Base-by-base conservation (phyloP, 2,113 vertebrate genomes). In the Pipa parva region DNA sequence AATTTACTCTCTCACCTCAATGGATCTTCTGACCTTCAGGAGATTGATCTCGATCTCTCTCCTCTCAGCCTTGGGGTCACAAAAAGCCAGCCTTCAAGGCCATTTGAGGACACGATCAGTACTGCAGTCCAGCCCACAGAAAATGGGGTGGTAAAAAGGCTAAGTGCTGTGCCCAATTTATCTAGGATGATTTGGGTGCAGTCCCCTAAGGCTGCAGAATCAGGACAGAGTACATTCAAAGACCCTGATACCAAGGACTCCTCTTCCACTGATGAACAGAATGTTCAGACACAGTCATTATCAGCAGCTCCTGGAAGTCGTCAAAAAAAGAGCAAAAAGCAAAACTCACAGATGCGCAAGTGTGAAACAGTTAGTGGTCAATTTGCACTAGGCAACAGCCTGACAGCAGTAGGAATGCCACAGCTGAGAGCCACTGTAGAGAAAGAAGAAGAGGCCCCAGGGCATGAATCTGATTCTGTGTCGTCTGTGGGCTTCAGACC, bases 11-110 rank as follows among this genome's bases (percentile, higher is more conserved):
- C 91, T 48, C 92, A 93, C 81, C 87, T 96, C 79, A 97, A 93
- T 0, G 91, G 92, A 63, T 94, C 92, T 18, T 90, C 92, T 0
- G 95, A 96, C 71, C 80, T 92, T 64, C 93, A 90, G 81, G 95
- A 97, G 78, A 96, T 98, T 80, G 95, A 94, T 76, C 87, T 99
- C 70, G 95, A 98, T 42, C 83, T 99, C 18, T 93, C 95, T 24
- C 95, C 95, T 0, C 93, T 98, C 72, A 95, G 93, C 26, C 80
- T 97, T 79, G 90, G 89, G 39, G 88, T 85, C 5, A 76, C 94
- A 73, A 94, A 95, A 77, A 92, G 82, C 78, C 93, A 94, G 82
- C 85, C 84, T 68, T 84, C 83, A 58, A 75, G 77, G 7, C 20
- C 63, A 9, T 48, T 73, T 15, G 56, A 54, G 24, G 79, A 59